These are phyloP conservation scores for Callimorpha dominula DNA, from an alignment of 2,888 invertebrate genomes.

Conservation along the genomic window DNA sequence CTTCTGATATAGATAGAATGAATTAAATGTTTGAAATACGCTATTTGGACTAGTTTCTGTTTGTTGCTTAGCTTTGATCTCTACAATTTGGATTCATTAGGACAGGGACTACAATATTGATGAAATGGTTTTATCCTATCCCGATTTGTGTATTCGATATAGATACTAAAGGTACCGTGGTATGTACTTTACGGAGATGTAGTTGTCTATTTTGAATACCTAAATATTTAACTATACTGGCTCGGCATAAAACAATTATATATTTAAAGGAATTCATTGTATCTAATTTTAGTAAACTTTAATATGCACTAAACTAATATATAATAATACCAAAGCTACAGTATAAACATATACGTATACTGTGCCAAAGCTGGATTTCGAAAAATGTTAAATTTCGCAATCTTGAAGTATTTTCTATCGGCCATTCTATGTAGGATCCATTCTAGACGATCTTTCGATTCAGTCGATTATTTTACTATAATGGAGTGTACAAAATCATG, in stretches of 20 bases:
- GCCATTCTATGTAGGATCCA: constrained; percentile 16
- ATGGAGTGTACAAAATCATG: constrained; percentile 15
- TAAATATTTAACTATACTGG: background rate
- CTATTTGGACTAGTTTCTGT: constrained; percentile 41
- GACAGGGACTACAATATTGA: background rate
- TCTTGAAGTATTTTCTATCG: constrained; percentile 16
- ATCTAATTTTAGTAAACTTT: background rate
- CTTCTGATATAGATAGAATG: constrained; percentile 40
- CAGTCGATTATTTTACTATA: constrained; percentile 23
- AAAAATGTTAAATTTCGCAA: background rate
- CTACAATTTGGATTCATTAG: constrained; percentile 4
- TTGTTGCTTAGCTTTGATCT: constrained; percentile 46
- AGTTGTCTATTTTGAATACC: background rate
- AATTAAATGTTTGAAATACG: constrained; percentile 51
- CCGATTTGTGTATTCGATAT: background rate
- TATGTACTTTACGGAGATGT: background rate
- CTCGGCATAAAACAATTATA: background rate
- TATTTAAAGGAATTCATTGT: background rate
- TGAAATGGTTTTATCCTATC: background rate
- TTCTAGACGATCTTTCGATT: constrained; percentile 28
- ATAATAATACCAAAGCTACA: no score
- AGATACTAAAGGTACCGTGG: no score
- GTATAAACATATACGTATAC: no score
- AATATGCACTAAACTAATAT: background rate
- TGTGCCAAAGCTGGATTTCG: background rate